Evolutionary conservation across 2,888 invertebrate species (phyloP).

Genomic region (Xestia rhomboidea): DNA sequence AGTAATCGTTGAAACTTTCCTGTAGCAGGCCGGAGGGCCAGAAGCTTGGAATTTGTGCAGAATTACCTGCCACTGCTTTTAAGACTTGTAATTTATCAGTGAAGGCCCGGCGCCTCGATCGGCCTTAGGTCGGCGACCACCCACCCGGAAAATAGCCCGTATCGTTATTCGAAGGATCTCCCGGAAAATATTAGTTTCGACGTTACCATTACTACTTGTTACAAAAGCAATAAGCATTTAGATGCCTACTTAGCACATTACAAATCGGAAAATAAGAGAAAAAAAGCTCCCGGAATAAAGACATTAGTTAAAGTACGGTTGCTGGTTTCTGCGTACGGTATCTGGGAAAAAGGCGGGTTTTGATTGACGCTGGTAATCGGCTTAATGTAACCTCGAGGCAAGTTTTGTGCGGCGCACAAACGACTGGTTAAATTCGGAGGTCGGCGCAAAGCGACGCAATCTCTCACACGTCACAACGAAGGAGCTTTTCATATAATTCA

Average conservation of each 20-base stretch:
- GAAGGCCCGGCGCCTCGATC: constrained; percentile 80
- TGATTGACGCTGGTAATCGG: constrained; percentile 90
- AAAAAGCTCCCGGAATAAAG: constrained; percentile 69
- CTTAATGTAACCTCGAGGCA: constrained; percentile 90
- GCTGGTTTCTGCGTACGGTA: constrained; percentile 77
- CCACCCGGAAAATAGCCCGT: constrained; percentile 81
- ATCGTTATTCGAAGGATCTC: constrained; percentile 78
- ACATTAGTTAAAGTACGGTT: constrained; percentile 78
- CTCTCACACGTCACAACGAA: constrained; percentile 88
- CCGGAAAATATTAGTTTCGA: constrained; percentile 74
- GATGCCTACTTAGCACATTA: constrained; percentile 69
- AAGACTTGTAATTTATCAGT: constrained; percentile 92
- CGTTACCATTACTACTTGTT: constrained; percentile 71
- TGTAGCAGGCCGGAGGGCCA: constrained; percentile 82
- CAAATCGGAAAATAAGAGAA: constrained; percentile 62
- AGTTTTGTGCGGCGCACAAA: constrained; percentile 88
- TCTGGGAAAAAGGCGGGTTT: constrained; percentile 87
- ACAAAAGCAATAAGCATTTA: constrained; percentile 72
- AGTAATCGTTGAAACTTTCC: constrained; percentile 89
- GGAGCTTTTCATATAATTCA: constrained; percentile 89
- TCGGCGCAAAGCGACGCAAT: constrained; percentile 89
- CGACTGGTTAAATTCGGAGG: constrained; percentile 90
- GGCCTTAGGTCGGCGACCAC: constrained; percentile 76
- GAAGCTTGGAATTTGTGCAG: constrained; percentile 86
- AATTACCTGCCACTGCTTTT: constrained; percentile 92